phyloP scores from a whole-genome alignment of 1,140 invertebrate species.

The Lordiphosa stackelbergi region DNA sequence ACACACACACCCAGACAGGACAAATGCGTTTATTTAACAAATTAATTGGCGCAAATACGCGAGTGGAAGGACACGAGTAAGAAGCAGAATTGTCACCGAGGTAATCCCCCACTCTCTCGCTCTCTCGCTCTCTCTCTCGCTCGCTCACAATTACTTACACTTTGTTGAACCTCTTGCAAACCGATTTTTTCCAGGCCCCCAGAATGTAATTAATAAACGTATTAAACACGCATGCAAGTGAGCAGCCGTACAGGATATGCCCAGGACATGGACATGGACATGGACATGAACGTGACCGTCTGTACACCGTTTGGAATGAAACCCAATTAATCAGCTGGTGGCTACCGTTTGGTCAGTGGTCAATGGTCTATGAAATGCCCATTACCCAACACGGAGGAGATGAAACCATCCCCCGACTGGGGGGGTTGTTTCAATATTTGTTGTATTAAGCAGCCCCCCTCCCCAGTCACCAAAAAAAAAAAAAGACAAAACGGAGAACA shows the following conservation, averaged over 20 bases:
- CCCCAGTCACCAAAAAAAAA: too few species aligned
- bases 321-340: constrained; percentile 66
- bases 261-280: constrained; percentile 21
- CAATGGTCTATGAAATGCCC: constrained; percentile 76
- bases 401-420: constrained; percentile 1
- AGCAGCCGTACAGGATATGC: constrained; percentile 33
- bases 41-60: constrained; percentile 67
- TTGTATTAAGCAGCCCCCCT: constrained; percentile 54
- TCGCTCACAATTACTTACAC: constrained; percentile 58
- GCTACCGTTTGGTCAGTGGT: constrained; percentile 36
- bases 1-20: constrained; percentile 37
- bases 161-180: constrained; percentile 61
- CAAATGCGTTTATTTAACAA: constrained; percentile 73
- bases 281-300: neutral
- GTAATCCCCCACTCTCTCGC: neutral
- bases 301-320: constrained; percentile 24
- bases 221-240: constrained; percentile 71
- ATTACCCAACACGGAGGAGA: constrained; percentile 39
- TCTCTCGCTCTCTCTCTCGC: constrained; percentile 3
- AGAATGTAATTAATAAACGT: constrained; percentile 74
- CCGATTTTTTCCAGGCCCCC: constrained; percentile 41
- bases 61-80: neutral
- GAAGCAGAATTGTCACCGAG: constrained; percentile 5
- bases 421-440: constrained; percentile 60
- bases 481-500: neutral